Evolutionary conservation across 2,888 invertebrate species (phyloP).

Genomic region (Sialis lutaria): DNA sequence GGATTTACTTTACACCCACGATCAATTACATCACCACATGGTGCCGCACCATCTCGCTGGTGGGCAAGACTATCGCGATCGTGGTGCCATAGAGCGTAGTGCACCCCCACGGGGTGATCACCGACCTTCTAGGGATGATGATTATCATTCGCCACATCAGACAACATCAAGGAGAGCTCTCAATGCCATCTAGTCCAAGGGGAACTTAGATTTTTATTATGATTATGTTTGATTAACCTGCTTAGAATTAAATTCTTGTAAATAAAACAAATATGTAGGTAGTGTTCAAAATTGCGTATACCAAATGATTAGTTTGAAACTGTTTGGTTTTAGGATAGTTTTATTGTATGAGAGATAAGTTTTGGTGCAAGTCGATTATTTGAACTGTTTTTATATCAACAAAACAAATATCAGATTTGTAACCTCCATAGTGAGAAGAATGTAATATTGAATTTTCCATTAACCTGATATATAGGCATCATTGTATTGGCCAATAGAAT

Average conservation of each 20-base stretch:
- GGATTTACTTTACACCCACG: constrained; percentile 16
- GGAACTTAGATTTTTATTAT: constrained; percentile 5
- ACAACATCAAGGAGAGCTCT: constrained; percentile 49
- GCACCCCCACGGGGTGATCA: constrained; percentile 8
- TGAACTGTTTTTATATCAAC: too few relatives aligned
- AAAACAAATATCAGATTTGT: too few relatives aligned
- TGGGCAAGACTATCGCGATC: constrained; percentile 22
- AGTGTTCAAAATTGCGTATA: neutral
- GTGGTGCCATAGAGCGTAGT: constrained; percentile 9
- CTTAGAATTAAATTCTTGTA: neutral
- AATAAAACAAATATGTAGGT: neutral
- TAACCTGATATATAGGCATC: too few relatives aligned
- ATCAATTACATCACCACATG: constrained; percentile 18
- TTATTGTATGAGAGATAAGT: too few relatives aligned
- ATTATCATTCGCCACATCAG: constrained; percentile 30
- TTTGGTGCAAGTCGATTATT: too few relatives aligned
- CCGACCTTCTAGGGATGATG: constrained; percentile 14
- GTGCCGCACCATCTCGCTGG: constrained; percentile 22
- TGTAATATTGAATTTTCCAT: too few relatives aligned
- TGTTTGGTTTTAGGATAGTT: too few relatives aligned
- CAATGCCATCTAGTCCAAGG: constrained; percentile 52
- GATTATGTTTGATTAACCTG: constrained; percentile 4
- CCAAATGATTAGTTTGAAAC: neutral
- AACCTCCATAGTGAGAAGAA: too few relatives aligned
- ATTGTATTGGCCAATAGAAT: too few relatives aligned